These are phyloP conservation scores for Epinephelus coioides DNA, from an alignment of 2,797 vertebrate species.

Conservation along the genomic window DNA sequence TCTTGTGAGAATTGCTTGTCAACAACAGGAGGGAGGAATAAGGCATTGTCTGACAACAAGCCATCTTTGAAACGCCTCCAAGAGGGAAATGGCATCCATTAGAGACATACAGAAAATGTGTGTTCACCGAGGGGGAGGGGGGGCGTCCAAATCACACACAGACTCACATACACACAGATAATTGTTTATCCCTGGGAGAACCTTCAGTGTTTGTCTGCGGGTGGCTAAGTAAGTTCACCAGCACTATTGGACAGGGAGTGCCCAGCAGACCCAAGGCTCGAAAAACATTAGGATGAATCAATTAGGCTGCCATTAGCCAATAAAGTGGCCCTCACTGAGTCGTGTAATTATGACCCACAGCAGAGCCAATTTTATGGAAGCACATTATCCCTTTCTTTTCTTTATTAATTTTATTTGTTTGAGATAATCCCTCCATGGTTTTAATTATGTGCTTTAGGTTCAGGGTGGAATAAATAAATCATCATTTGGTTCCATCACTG, in stretches of 20 bases:
- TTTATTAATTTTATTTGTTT: slow-evolving; percentile 86
- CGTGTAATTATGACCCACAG: slow-evolving; percentile 88
- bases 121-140: slow-evolving; percentile 35
- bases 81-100: slow-evolving; percentile 80
- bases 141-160: slow-evolving; percentile 46
- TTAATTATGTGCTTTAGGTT: slow-evolving; percentile 85
- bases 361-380: slow-evolving; percentile 80
- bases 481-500: slow-evolving; percentile 66
- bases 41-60: slow-evolving; percentile 77
- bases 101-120: slow-evolving; percentile 74
- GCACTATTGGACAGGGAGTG: slow-evolving; percentile 73
- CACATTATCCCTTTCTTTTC: slow-evolving; percentile 76
- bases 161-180: slow-evolving; percentile 54
- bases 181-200: slow-evolving; percentile 82
- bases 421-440: slow-evolving; percentile 82
- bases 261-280: slow-evolving; percentile 77
- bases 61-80: slow-evolving; percentile 81
- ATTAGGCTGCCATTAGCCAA: slow-evolving; percentile 86
- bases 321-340: slow-evolving; percentile 85
- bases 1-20: slow-evolving; percentile 77
- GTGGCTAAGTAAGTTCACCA: slow-evolving; percentile 80
- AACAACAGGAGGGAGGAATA: slow-evolving; percentile 69
- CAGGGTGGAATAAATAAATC: slow-evolving; percentile 79
- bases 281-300: slow-evolving; percentile 87
- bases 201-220: slow-evolving; percentile 73